A percentile compares a stretch with the other conserved stretches of the same genome.
These are phyloP conservation scores for Fundulus diaphanus DNA, from an alignment of 2,797 vertebrate genomes.

Conservation along the genomic window DNA sequence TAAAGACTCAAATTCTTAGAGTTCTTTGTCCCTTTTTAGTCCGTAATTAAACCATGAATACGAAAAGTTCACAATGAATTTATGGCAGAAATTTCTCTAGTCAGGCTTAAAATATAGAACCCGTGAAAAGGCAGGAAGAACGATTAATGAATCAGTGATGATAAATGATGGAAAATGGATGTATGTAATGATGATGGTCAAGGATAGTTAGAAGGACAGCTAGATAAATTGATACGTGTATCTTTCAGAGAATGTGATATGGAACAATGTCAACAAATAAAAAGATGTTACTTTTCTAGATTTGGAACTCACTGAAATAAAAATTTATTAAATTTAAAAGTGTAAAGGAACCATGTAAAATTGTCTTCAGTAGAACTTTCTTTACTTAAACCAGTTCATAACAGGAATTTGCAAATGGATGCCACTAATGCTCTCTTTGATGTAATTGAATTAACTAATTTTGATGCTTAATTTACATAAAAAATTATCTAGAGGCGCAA, in stretches of 20 bases:
- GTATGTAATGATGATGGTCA: too few species aligned
- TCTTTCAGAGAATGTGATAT: neutral
- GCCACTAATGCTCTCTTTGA: neutral
- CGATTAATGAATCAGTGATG: neutral
- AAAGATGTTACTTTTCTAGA: neutral
- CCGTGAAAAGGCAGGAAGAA: neutral
- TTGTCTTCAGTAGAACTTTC: neutral
- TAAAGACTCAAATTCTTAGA: neutral
- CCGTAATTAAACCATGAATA: neutral
- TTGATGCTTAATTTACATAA: neutral
- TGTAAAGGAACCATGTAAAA: neutral
- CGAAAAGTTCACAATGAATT: neutral
- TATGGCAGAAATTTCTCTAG: neutral
- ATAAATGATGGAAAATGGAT: neutral
- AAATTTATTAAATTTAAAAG: neutral
- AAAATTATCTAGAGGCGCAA: neutral
- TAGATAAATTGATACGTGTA: neutral
- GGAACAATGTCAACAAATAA: neutral
- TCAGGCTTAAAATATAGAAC: neutral
- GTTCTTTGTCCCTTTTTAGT: neutral
- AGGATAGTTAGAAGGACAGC: neutral
- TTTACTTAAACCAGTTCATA: neutral
- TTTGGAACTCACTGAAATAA: neutral
- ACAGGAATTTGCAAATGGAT: neutral
- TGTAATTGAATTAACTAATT: neutral